phyloP scores from a whole-genome alignment of 1,140 invertebrate genomes.

The Drosophila guanche region DNA sequence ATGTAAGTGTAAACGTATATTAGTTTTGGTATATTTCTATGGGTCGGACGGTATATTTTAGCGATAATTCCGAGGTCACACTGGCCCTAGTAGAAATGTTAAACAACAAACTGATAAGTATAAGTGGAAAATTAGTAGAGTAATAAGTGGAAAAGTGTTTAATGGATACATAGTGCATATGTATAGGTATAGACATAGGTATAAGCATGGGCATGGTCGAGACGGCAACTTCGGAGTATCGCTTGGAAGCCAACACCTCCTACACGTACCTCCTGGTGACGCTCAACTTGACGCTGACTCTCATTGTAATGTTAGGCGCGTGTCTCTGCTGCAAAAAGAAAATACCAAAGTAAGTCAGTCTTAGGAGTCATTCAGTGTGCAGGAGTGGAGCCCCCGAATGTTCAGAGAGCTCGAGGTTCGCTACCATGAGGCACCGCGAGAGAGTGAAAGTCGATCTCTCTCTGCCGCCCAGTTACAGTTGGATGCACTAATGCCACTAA shows the following conservation, averaged over 20 bases:
- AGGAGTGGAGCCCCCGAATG: background rate
- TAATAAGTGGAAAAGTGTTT: slow-evolving; percentile 14
- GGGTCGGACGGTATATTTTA: background rate
- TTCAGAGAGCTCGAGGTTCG: slow-evolving; percentile 8
- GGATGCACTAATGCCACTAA: slow-evolving; percentile 55
- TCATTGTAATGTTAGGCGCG: slow-evolving; percentile 79
- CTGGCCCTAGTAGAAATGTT: background rate
- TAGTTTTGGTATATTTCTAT: too few species aligned
- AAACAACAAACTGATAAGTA: slow-evolving; percentile 20
- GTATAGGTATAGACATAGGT: slow-evolving; percentile 52
- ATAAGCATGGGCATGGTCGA: slow-evolving; percentile 66
- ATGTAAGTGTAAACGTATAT: too few species aligned
- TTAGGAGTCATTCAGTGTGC: too few species aligned
- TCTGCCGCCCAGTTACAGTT: slow-evolving; percentile 56
- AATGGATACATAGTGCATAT: slow-evolving; percentile 60
- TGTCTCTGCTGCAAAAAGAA: slow-evolving; percentile 81
- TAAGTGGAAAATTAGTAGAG: slow-evolving; percentile 16
- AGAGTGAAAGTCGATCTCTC: slow-evolving; percentile 51
- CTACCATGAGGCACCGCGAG: background rate
- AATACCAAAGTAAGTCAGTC: slow-evolving; percentile 80
- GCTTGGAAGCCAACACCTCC: slow-evolving; percentile 61
- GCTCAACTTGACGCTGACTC: slow-evolving; percentile 60
- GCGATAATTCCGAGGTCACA: background rate
- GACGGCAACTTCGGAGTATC: slow-evolving; percentile 52
- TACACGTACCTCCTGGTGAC: slow-evolving; percentile 71